These are phyloP conservation scores for Glyptemys insculpta DNA, from an alignment of 2,797 vertebrate genomes.

Conservation along the genomic window DNA sequence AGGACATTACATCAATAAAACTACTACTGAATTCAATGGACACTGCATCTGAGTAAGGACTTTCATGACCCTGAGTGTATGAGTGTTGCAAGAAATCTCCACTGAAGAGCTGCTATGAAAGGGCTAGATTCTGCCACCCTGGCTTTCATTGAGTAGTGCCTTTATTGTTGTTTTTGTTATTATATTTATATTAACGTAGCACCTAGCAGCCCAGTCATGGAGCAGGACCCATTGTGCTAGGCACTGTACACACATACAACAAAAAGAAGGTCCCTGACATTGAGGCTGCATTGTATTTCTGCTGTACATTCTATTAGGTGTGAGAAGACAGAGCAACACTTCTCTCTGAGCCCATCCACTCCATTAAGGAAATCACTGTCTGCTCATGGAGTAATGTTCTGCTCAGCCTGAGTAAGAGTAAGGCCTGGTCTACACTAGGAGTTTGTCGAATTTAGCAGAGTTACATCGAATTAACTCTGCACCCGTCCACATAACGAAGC, in stretches of 20 bases:
- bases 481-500: too few relatives aligned
- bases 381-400: background rate
- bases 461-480: too few relatives aligned
- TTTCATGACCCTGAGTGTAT: background rate
- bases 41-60: background rate
- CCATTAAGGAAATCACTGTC: background rate
- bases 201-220: background rate
- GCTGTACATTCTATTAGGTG: background rate
- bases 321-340: background rate
- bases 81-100: background rate
- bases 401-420: background rate
- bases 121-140: background rate
- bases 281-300: background rate
- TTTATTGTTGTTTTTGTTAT: background rate
- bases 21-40: background rate
- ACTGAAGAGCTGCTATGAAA: background rate
- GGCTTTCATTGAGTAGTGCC: background rate
- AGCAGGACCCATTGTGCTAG: background rate
- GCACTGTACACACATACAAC: background rate
- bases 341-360: background rate
- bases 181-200: background rate
- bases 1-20: constrained; percentile 4
- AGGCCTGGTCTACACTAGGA: too few relatives aligned
- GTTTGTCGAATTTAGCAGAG: too few relatives aligned
- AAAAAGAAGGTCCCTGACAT: background rate